Evolutionary conservation across 2,888 invertebrate species (phyloP).

Genomic region (Limenitis camilla): DNA sequence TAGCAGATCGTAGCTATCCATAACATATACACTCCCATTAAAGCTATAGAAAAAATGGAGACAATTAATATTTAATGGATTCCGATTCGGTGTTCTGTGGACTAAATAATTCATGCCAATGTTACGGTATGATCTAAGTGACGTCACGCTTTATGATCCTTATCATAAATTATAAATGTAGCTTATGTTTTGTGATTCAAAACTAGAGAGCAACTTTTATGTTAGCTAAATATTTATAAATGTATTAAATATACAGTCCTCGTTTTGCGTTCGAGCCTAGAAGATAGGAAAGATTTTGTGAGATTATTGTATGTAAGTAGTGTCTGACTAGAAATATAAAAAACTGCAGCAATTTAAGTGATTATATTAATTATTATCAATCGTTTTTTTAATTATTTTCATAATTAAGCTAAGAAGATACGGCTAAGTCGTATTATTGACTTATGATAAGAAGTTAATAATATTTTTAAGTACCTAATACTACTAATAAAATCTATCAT

Average conservation of each 20-base stretch:
- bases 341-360: too few relatives aligned
- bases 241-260: conserved; percentile 23
- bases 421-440: too few relatives aligned
- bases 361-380: too few relatives aligned
- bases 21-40: neutral
- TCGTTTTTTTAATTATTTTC: too few relatives aligned
- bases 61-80: neutral
- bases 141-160: conserved; percentile 11
- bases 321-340: too few relatives aligned
- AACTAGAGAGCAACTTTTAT: conserved; percentile 17
- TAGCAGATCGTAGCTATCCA: neutral
- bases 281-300: conserved; percentile 23
- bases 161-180: conserved; percentile 16
- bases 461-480: too few relatives aligned
- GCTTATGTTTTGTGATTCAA: conserved; percentile 14
- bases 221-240: conserved; percentile 20
- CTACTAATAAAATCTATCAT: too few relatives aligned
- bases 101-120: conserved; percentile 9
- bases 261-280: conserved; percentile 23
- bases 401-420: too few relatives aligned
- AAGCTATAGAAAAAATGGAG: neutral
- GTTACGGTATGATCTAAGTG: conserved; percentile 10
- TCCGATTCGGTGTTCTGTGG: neutral
- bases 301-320: conserved; percentile 12
- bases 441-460: too few relatives aligned